A percentile compares a stretch with the other conserved stretches of the same genome.
phyloP scores from a whole-genome alignment of 2,797 vertebrate species.

The Spea hammondii region DNA sequence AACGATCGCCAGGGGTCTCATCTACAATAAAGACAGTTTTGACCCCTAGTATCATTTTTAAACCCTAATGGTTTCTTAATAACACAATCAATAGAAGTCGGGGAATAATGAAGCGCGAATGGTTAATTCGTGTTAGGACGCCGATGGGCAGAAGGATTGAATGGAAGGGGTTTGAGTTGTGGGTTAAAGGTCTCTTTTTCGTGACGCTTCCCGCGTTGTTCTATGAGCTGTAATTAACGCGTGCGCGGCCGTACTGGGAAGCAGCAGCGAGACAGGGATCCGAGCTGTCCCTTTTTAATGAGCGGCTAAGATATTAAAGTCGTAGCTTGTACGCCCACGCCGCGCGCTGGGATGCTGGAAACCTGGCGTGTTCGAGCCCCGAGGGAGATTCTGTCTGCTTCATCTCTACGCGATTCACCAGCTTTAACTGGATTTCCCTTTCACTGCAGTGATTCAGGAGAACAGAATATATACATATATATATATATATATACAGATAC shows the following conservation, averaged over 20 bases:
- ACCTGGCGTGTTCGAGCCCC: slow-evolving; percentile 34
- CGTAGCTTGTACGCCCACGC: slow-evolving; percentile 42
- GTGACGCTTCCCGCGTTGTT: background rate
- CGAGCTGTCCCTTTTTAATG: slow-evolving; percentile 47
- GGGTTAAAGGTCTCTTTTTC: no score
- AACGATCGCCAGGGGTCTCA: no score
- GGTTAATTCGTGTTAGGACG: no score
- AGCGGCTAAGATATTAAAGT: slow-evolving; percentile 40
- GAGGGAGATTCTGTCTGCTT: slow-evolving; percentile 27
- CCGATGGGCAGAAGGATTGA: no score
- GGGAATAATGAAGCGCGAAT: no score
- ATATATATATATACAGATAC: background rate
- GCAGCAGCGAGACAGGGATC: slow-evolving; percentile 23
- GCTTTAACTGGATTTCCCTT: slow-evolving; percentile 10
- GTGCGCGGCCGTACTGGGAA: background rate
- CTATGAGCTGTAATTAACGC: background rate
- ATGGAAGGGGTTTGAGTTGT: no score
- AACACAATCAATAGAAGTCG: no score
- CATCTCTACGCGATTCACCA: slow-evolving; percentile 14
- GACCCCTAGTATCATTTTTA: no score
- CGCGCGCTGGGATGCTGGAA: slow-evolving; percentile 30
- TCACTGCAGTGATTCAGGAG: slow-evolving; percentile 26
- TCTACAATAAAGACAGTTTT: no score
- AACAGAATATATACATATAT: background rate
- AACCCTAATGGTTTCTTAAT: no score